phyloP scores from a whole-genome alignment of 1,140 invertebrate genomes.

The Chironomus tepperi region DNA sequence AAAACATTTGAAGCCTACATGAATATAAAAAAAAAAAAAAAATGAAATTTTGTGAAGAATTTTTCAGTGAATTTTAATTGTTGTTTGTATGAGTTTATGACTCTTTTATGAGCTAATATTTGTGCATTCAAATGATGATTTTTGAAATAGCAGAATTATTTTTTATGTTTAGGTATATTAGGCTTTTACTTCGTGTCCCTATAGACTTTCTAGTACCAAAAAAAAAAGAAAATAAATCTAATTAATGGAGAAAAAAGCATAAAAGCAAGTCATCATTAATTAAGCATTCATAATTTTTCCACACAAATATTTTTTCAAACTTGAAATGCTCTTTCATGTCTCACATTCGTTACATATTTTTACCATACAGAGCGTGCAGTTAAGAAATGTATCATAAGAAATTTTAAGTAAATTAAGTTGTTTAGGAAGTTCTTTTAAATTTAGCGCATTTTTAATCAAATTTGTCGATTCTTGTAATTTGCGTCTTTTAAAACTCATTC shows the following conservation, averaged over 20 bases:
- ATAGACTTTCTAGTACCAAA: neutral
- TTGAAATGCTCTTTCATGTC: neutral
- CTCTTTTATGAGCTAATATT: neutral
- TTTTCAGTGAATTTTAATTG: neutral
- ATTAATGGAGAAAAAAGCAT: neutral
- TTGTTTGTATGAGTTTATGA: slow-evolving; percentile 8
- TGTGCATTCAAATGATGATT: neutral
- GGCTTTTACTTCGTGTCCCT: neutral
- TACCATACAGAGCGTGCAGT: no score
- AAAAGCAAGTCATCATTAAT: slow-evolving; percentile 7
- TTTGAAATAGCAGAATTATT: neutral
- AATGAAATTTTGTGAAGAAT: neutral
- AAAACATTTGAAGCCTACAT: neutral
- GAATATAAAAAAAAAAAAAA: no score
- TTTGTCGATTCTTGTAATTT: no score
- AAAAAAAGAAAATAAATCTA: neutral
- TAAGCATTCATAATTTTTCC: slow-evolving; percentile 18
- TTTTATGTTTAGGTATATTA: neutral
- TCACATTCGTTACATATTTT: neutral
- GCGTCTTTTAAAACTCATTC: no score
- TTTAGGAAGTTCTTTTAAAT: neutral
- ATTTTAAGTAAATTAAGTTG: neutral
- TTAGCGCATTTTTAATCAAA: neutral
- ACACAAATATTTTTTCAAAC: neutral
- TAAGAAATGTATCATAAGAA: no score